These are phyloP conservation scores for Cecropterus lyciades DNA, from an alignment of 1,140 invertebrate species.

Conservation along the genomic window DNA sequence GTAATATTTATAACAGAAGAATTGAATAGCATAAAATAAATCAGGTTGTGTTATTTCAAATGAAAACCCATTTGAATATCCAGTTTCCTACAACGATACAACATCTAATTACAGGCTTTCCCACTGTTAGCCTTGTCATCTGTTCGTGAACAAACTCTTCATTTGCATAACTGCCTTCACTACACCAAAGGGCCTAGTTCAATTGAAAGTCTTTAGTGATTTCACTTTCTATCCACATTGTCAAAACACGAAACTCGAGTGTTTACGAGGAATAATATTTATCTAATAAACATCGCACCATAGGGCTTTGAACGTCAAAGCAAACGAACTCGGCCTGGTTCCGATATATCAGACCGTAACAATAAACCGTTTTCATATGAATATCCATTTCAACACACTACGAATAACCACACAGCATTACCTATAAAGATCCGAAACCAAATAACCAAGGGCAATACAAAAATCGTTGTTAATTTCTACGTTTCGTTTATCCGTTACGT, in stretches of 20 bases:
- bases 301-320: constrained; percentile 38
- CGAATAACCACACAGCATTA: no score
- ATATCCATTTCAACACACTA: no score
- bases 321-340: constrained; percentile 3
- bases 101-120: constrained; percentile 25
- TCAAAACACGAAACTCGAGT: constrained; percentile 52
- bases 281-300: constrained; percentile 46
- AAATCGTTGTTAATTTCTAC: no score
- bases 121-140: constrained; percentile 23
- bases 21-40: no score
- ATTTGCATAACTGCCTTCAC: constrained; percentile 29
- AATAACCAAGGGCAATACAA: no score
- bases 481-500: no score
- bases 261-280: constrained; percentile 49
- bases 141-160: constrained; percentile 25
- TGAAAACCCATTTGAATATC: neutral
- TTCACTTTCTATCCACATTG: constrained; percentile 52
- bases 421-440: no score
- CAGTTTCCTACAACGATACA: constrained; percentile 3
- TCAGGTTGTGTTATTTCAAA: no score
- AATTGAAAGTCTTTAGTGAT: constrained; percentile 43
- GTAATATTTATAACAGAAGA: no score
- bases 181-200: constrained; percentile 45
- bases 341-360: no score
- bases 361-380: no score